Base-by-base conservation (phyloP, 2,797 vertebrate genomes). In the Brachyalestes nurse region DNA sequence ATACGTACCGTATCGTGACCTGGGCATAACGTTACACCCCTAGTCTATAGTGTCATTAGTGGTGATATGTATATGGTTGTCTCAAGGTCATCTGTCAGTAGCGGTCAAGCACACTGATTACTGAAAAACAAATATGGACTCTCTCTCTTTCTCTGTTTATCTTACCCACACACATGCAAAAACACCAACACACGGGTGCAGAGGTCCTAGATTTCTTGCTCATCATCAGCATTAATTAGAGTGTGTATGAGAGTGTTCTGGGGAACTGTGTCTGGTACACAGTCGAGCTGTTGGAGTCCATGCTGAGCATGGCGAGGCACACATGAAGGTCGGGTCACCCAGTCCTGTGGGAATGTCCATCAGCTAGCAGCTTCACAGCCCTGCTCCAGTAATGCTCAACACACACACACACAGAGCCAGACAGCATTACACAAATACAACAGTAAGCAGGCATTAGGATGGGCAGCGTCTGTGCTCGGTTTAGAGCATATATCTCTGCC, bases 281-380 rank as follows among this genome's bases (percentile, higher is more conserved):
- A 34, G 65, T 17, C 16, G 60, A 79, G 64, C 42, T 69, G 69
- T 81, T 73, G 6, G 38, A 28, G 55, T 53, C 65, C 61, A 64
- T 82, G 75, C 72, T 75, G 80, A 65, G 71, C 78, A 76, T 73
- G 55, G 28, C 28, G 58, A 82, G 65, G 64, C 49, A 12, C 70
- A 82, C 51, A 73, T 82, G 78, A 83, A 84, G 82, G 82, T 84
- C 61, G n/a, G 65, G 28, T 86, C 67, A 78, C 74, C 47, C 66
- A 17, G 53, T 79, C 75, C 71, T 74, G 57, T 14, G 42, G 65
- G 81, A 76, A 40, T 45, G 9, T 73, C 62, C 25, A 49, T 28
- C 72, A 78, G 53, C 79, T 65, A 78, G 62, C 51, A 72, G 28
- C 74, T 51, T 61, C 10, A 47, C 38, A 47, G 62, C 67, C 47